phyloP scores from a whole-genome alignment of 2,113 vertebrate species.

The Oceanodroma tethys region DNA sequence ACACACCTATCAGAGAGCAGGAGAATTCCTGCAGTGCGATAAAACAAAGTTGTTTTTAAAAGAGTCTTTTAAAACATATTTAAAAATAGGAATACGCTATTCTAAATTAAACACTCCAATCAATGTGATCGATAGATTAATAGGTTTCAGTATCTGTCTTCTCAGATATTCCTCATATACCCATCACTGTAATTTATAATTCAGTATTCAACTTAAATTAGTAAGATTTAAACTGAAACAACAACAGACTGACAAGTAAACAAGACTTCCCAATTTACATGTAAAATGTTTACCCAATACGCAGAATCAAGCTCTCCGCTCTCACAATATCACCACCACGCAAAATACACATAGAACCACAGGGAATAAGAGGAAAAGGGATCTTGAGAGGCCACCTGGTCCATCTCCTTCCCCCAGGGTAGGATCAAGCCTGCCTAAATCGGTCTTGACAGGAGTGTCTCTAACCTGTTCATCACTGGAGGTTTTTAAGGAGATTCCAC shows the following conservation, averaged over 20 bases:
- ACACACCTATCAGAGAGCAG: neutral
- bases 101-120: neutral
- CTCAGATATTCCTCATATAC: neutral
- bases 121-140: neutral
- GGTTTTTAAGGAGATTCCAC: constrained; percentile 28
- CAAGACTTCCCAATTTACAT: neutral
- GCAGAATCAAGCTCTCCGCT: neutral
- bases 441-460: neutral
- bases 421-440: constrained; percentile 29
- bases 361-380: neutral
- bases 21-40: neutral
- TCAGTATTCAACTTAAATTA: neutral
- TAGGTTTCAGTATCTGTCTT: neutral
- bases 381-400: constrained; percentile 17
- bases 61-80: neutral
- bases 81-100: neutral
- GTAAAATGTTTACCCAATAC: neutral
- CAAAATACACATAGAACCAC: neutral
- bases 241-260: neutral
- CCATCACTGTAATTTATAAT: neutral
- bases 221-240: neutral
- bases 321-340: accelerated
- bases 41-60: neutral
- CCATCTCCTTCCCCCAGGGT: constrained; percentile 25
- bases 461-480: constrained; percentile 9